Conservation (phyloP, 92 coral and sea anemone species). For the Muricea muricata region DNA sequence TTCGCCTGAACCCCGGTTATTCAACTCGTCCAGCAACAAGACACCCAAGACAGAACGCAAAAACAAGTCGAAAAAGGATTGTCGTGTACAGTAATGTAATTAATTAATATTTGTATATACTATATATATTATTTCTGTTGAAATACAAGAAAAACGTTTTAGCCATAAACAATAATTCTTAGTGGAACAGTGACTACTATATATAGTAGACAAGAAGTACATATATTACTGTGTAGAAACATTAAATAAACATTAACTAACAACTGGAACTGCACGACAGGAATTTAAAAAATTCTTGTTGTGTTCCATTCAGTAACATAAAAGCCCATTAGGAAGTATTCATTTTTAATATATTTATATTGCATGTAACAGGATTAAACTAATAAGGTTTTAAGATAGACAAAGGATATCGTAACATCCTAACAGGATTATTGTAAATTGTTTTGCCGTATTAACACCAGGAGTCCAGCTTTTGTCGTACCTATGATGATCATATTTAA, state of each 20-base stretch:
- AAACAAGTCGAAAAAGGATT: conserved; percentile 37
- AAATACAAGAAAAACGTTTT: background rate
- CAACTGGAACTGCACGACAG: background rate
- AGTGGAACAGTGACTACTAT: too few relatives aligned
- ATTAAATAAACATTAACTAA: background rate
- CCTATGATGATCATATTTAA: conserved; percentile 2
- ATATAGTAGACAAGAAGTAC: background rate
- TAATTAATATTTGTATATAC: background rate
- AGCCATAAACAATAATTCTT: background rate
- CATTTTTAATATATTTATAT: conserved; percentile 25
- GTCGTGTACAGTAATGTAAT: conserved; percentile 41
- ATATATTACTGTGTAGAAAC: background rate
- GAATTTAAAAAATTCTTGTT: background rate
- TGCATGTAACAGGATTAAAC: conserved; percentile 1
- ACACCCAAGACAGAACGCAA: conserved; percentile 41
- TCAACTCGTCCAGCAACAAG: background rate
- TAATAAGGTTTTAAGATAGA: background rate
- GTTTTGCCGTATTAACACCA: background rate
- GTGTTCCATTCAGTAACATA: background rate
- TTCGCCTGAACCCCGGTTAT: conserved; percentile 18
- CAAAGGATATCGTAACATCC: conserved; percentile 5
- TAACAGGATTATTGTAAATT: conserved; percentile 33
- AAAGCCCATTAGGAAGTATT: background rate
- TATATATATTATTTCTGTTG: background rate
- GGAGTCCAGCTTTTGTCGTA: conserved; percentile 24